These are phyloP conservation scores for Urechis unicinctus DNA, from an alignment of 2,888 invertebrate genomes.

Conservation along the genomic window DNA sequence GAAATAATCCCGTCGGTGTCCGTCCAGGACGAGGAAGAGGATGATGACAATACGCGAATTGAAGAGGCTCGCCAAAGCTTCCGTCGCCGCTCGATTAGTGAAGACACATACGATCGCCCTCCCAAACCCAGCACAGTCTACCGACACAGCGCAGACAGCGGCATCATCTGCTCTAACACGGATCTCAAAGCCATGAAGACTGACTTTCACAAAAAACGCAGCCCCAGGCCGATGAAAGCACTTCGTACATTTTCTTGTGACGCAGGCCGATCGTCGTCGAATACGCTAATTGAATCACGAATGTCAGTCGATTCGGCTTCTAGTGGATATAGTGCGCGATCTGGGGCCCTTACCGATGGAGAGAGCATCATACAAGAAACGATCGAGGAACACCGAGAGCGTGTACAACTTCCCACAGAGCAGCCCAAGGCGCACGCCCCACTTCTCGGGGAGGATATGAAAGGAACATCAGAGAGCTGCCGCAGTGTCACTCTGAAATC, in stretches of 20 bases:
- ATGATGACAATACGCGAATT: background rate
- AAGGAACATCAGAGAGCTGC: background rate
- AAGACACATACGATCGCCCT: slow-evolving; percentile 21
- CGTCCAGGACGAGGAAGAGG: background rate
- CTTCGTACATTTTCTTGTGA: slow-evolving; percentile 7
- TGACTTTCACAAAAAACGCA: slow-evolving; percentile 3
- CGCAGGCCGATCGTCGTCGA: slow-evolving; percentile 1
- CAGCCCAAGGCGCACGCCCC: too few relatives aligned
- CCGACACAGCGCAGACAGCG: slow-evolving; percentile 5
- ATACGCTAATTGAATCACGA: slow-evolving; percentile 5
- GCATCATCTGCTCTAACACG: slow-evolving; percentile 24
- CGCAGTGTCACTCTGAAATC: background rate
- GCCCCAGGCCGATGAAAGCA: slow-evolving; percentile 8
- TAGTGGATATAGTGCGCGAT: slow-evolving; percentile 8
- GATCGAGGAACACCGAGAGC: background rate
- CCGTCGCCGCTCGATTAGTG: slow-evolving; percentile 24
- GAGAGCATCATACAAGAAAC: background rate
- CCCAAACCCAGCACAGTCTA: background rate
- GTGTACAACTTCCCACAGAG: too few relatives aligned
- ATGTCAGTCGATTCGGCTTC: slow-evolving; percentile 8
- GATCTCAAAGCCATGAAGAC: slow-evolving; percentile 22
- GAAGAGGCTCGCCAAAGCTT: slow-evolving; percentile 12
- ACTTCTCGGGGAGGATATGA: background rate
- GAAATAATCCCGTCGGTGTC: background rate
- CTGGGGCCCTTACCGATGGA: background rate